Evolutionary conservation across 1,140 invertebrate genomes (phyloP).

Genomic region (Gyrodactylus bullatarudis): DNA sequence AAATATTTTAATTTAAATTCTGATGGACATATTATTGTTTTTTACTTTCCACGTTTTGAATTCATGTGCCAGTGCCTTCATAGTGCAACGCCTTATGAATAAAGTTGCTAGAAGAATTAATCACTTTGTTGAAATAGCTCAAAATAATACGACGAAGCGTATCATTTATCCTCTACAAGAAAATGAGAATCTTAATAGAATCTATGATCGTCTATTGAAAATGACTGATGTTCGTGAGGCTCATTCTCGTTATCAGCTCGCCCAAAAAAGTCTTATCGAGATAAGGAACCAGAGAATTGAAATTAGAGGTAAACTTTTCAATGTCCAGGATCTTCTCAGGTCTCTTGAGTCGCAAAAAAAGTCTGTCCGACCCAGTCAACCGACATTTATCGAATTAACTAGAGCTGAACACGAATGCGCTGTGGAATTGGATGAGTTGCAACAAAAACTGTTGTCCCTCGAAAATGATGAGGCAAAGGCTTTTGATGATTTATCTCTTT

Average conservation of each 20-base stretch:
- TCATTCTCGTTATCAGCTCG: not conserved
- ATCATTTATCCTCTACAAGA: too few relatives aligned
- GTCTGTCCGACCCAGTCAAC: not conserved
- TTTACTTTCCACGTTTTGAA: too few relatives aligned
- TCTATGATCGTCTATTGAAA: not conserved
- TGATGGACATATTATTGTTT: too few relatives aligned
- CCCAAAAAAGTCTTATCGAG: not conserved
- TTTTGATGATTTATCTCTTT: not conserved
- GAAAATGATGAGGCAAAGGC: not conserved
- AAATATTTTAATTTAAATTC: too few relatives aligned
- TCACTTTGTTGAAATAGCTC: too few relatives aligned
- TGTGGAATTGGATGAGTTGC: not conserved
- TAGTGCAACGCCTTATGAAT: too few relatives aligned
- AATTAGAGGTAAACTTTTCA: not conserved
- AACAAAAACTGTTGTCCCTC: not conserved
- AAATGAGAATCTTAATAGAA: not conserved
- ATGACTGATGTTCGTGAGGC: not conserved
- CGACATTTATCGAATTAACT: not conserved
- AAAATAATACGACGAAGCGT: too few relatives aligned
- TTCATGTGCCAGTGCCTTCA: too few relatives aligned
- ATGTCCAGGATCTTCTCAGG: not conserved
- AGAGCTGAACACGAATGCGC: not conserved
- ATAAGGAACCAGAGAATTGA: not conserved
- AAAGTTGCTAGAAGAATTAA: too few relatives aligned
- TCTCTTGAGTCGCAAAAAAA: not conserved